Evolutionary conservation across 2,888 invertebrate genomes (phyloP).

Genomic region (Pimpla rufipes): DNA sequence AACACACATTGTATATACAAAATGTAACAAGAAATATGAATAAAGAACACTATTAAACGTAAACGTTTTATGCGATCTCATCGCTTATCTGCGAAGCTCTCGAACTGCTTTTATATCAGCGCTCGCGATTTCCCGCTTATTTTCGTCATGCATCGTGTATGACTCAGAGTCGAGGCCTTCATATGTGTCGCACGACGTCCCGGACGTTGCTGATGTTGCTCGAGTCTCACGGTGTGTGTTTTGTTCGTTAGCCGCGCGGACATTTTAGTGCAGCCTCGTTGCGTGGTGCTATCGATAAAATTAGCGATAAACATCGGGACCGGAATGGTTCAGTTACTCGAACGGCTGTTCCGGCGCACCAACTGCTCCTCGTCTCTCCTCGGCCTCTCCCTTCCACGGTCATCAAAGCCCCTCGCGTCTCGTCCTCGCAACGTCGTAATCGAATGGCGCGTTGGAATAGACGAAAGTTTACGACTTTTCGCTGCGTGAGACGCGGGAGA

Average conservation of each 20-base stretch:
- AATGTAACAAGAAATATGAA: background rate
- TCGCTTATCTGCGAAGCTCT: conserved; percentile 15
- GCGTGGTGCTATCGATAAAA: conserved; percentile 23
- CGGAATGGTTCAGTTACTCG: conserved; percentile 21
- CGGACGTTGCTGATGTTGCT: background rate
- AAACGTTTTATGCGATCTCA: background rate
- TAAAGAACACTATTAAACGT: conserved; percentile 8
- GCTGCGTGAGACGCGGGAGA: background rate
- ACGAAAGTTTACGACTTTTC: conserved; percentile 6
- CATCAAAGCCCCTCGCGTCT: conserved; percentile 21
- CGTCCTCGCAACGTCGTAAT: conserved; percentile 14
- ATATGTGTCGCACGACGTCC: conserved; percentile 41
- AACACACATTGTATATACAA: too few relatives aligned
- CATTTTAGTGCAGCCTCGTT: conserved; percentile 12
- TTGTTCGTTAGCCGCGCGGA: background rate
- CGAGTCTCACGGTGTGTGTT: background rate
- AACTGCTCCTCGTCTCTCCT: background rate
- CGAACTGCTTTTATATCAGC: conserved; percentile 28
- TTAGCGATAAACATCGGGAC: conserved; percentile 36
- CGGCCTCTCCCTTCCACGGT: background rate
- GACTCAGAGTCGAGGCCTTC: conserved; percentile 34
- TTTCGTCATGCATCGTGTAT: conserved; percentile 17
- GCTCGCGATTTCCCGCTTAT: conserved; percentile 17
- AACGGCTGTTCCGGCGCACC: conserved; percentile 2
- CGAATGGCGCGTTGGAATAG: background rate